Evolutionary conservation across 2,888 invertebrate genomes (phyloP), one percentile per base, ranked within the genome.

Genomic region (Thumatha senex): DNA sequence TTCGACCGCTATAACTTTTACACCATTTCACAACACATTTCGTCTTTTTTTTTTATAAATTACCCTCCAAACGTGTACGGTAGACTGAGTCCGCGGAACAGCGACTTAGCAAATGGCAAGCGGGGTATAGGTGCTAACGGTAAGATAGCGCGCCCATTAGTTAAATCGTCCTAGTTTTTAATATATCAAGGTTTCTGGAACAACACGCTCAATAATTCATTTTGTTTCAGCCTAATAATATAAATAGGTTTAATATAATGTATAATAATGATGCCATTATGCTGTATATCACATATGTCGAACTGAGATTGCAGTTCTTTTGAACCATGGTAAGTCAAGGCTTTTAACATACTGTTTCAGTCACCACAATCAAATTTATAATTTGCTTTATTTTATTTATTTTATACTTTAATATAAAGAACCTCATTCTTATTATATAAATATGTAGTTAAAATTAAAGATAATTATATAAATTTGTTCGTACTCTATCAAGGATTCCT

Each of bases 341-440:
- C n/a, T 40, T 43, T 40, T 29, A 40, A 14, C 11, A 31, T 35
- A 34, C n/a, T 35, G 29, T 43, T 39, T 45, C 31, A 12, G 29
- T 44, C 39, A 35, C 35, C 39, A 45, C 40, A 31, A 33, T 38
- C 14, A 41, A 41, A 33, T 42, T 48, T 40, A 48, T 31, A 46
- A 44, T n/a, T n/a, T n/a, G n/a, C n/a, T n/a, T n/a, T n/a, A 49
- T 5, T 45, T 48, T 41, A 46, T 59, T 62, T 66, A 66, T 63
- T 63, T 59, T 46, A 55, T 51, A 46, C 56, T 51, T 46, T 50
- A 49, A 53, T 42, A 58, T 40, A 40, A 43, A 61, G 61, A 61
- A 64, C 65, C 54, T 50, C 36, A 65, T 63, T 54, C 62, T 65
- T 39, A 36, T 36, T 38, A 34, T 47, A 48, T 44, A 40, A 40